These are phyloP conservation scores for Mycogona germanica DNA, from an alignment of 2,888 invertebrate genomes.

Conservation along the genomic window DNA sequence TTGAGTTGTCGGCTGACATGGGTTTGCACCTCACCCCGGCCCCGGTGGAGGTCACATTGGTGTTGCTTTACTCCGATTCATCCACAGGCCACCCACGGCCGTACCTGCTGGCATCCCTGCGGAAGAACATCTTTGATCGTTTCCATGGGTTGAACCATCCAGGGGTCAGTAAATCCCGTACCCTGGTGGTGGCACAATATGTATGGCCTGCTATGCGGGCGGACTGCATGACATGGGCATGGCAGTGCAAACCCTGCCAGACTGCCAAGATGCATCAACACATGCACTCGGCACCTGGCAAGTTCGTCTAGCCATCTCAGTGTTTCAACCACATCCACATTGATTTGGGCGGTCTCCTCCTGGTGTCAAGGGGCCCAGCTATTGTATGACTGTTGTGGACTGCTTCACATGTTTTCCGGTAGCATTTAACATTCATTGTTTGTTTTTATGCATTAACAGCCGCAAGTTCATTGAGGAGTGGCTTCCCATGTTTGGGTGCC, in stretches of 20 bases:
- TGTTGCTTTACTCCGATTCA: too few species aligned
- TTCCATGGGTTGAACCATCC: background rate
- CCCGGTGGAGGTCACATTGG: too few species aligned
- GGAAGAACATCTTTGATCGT: background rate
- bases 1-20: too few species aligned
- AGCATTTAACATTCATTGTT: constrained; percentile 23
- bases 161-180: background rate
- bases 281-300: background rate
- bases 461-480: constrained; percentile 21
- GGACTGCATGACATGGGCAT: background rate
- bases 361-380: background rate
- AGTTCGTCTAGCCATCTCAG: background rate
- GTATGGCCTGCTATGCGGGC: background rate
- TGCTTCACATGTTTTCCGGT: constrained; percentile 22
- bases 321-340: constrained; percentile 12
- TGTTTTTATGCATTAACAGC: constrained; percentile 19
- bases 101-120: background rate
- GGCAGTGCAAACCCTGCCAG: background rate
- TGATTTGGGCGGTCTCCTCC: constrained; percentile 4
- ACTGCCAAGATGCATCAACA: constrained; percentile 1
- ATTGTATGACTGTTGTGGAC: constrained; percentile 6
- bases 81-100: background rate
- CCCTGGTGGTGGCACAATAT: background rate
- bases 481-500: constrained; percentile 24
- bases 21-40: too few species aligned